A percentile compares a stretch with the other conserved stretches of the same genome.
Conservation (phyloP, 2,113 vertebrate species). For the Ameiurus melas region DNA sequence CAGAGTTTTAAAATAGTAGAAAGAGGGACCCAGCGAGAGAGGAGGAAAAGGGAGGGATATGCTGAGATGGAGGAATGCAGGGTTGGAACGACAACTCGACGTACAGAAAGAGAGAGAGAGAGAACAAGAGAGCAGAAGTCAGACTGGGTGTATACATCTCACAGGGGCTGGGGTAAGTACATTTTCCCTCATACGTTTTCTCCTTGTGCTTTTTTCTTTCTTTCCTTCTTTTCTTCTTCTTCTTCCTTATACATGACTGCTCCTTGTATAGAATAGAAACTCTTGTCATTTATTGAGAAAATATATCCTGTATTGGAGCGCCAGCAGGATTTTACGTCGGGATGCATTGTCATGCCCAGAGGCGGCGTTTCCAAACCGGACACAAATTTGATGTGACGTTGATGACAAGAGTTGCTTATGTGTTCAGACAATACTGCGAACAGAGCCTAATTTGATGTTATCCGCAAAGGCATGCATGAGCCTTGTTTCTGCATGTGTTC, state of each 20-base stretch:
- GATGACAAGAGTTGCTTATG: slow-evolving; percentile 68
- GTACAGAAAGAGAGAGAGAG: slow-evolving; percentile 48
- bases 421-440: slow-evolving; percentile 60
- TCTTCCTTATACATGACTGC: slow-evolving; percentile 1
- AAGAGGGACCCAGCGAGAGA: slow-evolving; percentile 39
- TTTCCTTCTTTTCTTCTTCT: background rate
- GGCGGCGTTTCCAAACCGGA: slow-evolving; percentile 54
- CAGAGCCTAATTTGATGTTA: slow-evolving; percentile 53
- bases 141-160: slow-evolving; percentile 57
- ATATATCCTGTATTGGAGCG: background rate
- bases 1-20: slow-evolving; percentile 55
- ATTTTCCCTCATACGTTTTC: background rate
- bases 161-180: slow-evolving; percentile 49
- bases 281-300: slow-evolving; percentile 26
- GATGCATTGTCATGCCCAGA: slow-evolving; percentile 55
- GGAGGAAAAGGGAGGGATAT: slow-evolving; percentile 21
- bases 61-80: slow-evolving; percentile 54
- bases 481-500: slow-evolving; percentile 33
- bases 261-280: slow-evolving; percentile 15
- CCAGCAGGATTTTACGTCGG: slow-evolving; percentile 40
- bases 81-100: slow-evolving; percentile 45
- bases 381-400: slow-evolving; percentile 63
- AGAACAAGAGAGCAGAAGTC: slow-evolving; percentile 53
- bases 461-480: slow-evolving; percentile 42
- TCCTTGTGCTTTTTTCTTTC: background rate